These are phyloP conservation scores for Salvelinus sp. DNA, from an alignment of 2,113 vertebrate genomes.

Conservation along the genomic window DNA sequence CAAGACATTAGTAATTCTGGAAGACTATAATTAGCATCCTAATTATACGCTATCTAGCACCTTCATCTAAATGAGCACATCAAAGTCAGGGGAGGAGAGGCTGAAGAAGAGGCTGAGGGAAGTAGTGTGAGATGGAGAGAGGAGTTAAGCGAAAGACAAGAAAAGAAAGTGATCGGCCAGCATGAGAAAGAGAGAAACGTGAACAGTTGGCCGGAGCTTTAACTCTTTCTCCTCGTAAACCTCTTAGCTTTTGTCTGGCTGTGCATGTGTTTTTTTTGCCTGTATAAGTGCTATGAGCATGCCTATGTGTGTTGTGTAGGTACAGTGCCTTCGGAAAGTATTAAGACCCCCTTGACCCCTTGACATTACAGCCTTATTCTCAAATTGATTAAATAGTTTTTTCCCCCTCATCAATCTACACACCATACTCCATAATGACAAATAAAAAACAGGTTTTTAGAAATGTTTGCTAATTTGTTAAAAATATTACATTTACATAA, in stretches of 20 bases:
- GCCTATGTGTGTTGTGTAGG: too few relatives aligned
- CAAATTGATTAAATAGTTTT: too few relatives aligned
- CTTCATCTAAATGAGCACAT: constrained; percentile 10
- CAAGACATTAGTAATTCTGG: neutral
- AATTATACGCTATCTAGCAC: constrained; percentile 9
- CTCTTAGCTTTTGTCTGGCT: neutral
- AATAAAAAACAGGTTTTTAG: too few relatives aligned
- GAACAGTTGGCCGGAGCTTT: neutral
- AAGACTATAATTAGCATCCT: neutral
- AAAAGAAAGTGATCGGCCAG: neutral
- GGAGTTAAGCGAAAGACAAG: neutral
- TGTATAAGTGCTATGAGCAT: too few relatives aligned
- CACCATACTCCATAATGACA: too few relatives aligned
- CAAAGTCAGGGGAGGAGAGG: neutral
- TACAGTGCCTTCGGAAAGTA: too few relatives aligned
- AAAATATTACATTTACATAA: too few relatives aligned
- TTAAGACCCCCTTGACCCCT: too few relatives aligned
- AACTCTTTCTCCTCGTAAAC: neutral
- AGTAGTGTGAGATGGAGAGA: neutral
- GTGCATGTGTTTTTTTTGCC: neutral
- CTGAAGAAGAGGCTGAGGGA: neutral
- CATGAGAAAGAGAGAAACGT: neutral
- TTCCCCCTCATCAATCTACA: too few relatives aligned
- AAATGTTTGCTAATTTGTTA: too few relatives aligned
- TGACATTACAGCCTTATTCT: too few relatives aligned